Conservation (phyloP, 2,888 invertebrate genomes). For the Oscheius sp. region DNA sequence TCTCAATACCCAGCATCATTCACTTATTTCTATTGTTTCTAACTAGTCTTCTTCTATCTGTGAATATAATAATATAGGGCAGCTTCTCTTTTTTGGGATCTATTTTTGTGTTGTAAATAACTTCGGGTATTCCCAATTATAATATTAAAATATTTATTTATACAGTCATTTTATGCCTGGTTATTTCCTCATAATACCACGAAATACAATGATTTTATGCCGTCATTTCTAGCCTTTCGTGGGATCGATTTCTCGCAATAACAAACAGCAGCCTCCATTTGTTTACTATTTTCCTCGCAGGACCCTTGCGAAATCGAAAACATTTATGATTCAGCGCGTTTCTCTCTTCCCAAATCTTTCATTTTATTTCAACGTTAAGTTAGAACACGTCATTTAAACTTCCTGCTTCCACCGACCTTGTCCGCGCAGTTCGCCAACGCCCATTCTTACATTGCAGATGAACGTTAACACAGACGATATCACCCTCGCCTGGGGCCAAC, state of each 20-base stretch:
- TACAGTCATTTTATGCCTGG: background rate
- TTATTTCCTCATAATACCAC: background rate
- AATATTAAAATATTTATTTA: conserved; percentile 18
- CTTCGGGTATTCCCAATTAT: conserved; percentile 9
- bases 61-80: background rate
- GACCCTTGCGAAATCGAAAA: background rate
- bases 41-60: background rate
- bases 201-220: background rate
- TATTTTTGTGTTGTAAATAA: background rate
- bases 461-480: conserved; percentile 69
- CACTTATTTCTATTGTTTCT: conserved; percentile 14
- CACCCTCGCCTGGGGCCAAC: conserved; percentile 71
- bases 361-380: background rate
- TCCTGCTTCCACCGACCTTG: conserved; percentile 20
- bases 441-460: conserved; percentile 44
- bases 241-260: background rate
- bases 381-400: conserved; percentile 7
- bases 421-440: background rate
- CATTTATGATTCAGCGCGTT: background rate
- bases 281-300: conserved; percentile 9
- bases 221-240: conserved; percentile 2
- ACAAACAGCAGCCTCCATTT: background rate
- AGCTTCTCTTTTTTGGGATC: conserved; percentile 15
- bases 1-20: background rate
- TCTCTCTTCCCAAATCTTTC: background rate